A percentile compares a stretch with the other conserved stretches of the same genome.
These are phyloP conservation scores for Emys orbicularis DNA, from an alignment of 2,797 vertebrate genomes.

Conservation along the genomic window DNA sequence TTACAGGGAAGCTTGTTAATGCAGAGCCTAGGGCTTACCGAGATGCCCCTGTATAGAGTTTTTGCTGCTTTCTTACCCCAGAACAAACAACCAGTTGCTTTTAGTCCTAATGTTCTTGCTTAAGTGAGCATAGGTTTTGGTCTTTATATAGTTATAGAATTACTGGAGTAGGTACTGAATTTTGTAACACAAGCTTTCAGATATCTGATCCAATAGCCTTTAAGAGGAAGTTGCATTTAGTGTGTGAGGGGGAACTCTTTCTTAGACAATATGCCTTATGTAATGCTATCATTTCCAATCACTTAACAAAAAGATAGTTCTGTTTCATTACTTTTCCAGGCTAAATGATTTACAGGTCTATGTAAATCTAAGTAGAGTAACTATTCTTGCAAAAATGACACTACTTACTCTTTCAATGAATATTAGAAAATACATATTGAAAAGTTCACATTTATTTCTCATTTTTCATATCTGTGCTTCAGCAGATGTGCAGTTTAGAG, in stretches of 20 bases:
- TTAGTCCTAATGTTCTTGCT: neutral
- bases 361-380: neutral
- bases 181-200: neutral
- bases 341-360: neutral
- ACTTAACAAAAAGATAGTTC: neutral
- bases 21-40: rapidly evolving
- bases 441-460: neutral
- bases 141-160: neutral
- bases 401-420: neutral
- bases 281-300: neutral
- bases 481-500: neutral
- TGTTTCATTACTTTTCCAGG: neutral
- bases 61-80: neutral
- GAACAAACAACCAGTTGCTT: neutral
- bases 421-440: neutral
- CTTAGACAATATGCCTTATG: neutral
- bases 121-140: neutral
- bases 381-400: neutral
- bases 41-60: neutral
- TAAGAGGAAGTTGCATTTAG: neutral
- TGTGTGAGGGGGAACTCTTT: neutral
- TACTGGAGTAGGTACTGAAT: neutral
- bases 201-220: neutral
- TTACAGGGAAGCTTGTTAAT: neutral
- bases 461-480: neutral